Base-by-base conservation (phyloP, 2,113 vertebrate genomes). In the Xiphias gladius region DNA sequence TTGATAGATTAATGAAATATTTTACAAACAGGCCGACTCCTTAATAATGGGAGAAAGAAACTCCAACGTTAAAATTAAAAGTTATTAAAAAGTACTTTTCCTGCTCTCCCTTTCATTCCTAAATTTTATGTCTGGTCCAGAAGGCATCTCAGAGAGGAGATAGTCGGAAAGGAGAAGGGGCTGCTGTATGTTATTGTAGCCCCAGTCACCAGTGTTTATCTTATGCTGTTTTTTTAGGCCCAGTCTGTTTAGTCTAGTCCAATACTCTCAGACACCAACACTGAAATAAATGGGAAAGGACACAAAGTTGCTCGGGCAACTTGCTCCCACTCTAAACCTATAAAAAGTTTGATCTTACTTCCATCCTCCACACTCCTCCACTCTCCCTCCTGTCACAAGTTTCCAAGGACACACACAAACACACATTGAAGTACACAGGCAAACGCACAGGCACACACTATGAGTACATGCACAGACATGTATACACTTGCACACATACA, bases 201-300 rank as follows among this genome's bases (percentile, higher is more conserved):
- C 92, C 87, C 82, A 69, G 79, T 86, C 89, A 91, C 81, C 69
- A 86, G 55, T 94, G 93, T 95, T 95, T 95, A 95, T 94, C 90
- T 91, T 93, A 73, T 74, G 85, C 92, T 91, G 88, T 92, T 92
- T 93, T 91, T 91, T 93, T 85, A 78, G 89, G 86, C 66, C 80
- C 88, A 69, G 78, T 93, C 84, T 95, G 92, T 95, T 95, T 95
- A 95, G 94, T 95, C 95, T 95, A 86, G 75, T 83, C 73, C 82
- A 76, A 85, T 88, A 87, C 93, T 92, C 88, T 89, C 83, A 92
- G 89, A 93, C 91, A 91, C 84, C 87, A 73, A 78, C 2, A 57
- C 84, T 91, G 75, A 94, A 94, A 94, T 94, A 87, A 89, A 94
- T 85, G 76, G 46, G 64, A 85, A 72, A 88, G 80, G 87, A 92